phyloP scores from a whole-genome alignment of 2,888 invertebrate species.

The Lepidocyrtinus sp. region DNA sequence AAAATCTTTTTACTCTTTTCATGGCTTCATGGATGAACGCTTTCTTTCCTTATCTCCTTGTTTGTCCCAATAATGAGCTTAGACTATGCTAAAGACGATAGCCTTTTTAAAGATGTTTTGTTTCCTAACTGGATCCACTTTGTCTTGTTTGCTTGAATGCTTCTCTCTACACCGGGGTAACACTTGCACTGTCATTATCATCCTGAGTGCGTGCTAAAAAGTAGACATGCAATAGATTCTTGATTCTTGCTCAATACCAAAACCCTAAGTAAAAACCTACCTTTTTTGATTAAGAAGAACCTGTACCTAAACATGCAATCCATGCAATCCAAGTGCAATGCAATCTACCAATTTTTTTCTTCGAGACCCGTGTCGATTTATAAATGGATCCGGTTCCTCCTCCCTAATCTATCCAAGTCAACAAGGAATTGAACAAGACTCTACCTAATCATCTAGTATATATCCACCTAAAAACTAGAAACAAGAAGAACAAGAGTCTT shows the following conservation, averaged over 20 bases:
- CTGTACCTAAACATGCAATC: too few relatives aligned
- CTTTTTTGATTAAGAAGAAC: too few relatives aligned
- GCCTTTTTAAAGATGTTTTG: not conserved
- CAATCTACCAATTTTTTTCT: too few relatives aligned
- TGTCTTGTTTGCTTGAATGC: slow-evolving; percentile 35
- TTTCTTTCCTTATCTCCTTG: not conserved
- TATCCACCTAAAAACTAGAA: not conserved
- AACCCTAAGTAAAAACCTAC: too few relatives aligned
- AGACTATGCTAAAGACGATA: not conserved
- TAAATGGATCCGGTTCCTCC: slow-evolving; percentile 53
- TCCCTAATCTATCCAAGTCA: slow-evolving; percentile 43
- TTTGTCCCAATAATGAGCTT: slow-evolving; percentile 8
- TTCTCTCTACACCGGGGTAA: slow-evolving; percentile 20
- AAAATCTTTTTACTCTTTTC: not conserved
- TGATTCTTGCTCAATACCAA: not conserved
- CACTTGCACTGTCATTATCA: not conserved
- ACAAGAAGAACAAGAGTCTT: not conserved
- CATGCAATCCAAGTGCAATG: too few relatives aligned
- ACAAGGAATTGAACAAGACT: not conserved
- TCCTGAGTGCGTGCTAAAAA: not conserved
- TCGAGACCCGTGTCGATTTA: slow-evolving; percentile 18
- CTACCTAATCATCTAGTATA: not conserved
- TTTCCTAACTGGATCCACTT: slow-evolving; percentile 26
- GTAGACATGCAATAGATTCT: not conserved
- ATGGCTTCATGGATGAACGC: not conserved